Conservation (phyloP, 2,113 vertebrate genomes). For the Cathartes aura region DNA sequence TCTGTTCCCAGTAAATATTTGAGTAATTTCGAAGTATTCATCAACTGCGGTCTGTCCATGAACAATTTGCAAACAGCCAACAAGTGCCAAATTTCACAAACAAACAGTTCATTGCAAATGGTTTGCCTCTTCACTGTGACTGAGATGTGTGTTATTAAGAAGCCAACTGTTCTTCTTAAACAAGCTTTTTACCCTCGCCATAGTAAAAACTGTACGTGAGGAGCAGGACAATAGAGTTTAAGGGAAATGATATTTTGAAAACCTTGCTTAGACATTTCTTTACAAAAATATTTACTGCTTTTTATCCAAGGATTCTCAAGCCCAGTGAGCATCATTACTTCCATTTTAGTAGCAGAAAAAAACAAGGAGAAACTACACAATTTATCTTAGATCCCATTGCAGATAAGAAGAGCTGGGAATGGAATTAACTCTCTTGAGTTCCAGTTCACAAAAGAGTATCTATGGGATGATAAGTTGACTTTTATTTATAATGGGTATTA, state of each 20-base stretch:
- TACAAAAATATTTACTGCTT: neutral
- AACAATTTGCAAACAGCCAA: neutral
- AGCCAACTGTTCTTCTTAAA: neutral
- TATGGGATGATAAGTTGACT: neutral
- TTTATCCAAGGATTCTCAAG: neutral
- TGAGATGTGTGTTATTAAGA: neutral
- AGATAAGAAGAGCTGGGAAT: neutral
- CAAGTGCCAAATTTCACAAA: constrained; percentile 9
- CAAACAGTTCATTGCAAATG: neutral
- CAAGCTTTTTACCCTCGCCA: neutral
- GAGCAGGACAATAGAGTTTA: neutral
- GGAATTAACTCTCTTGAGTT: neutral
- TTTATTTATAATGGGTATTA: neutral
- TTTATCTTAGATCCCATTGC: neutral
- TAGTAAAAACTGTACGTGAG: neutral
- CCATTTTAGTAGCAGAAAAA: neutral
- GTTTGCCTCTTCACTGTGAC: neutral
- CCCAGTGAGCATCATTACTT: neutral
- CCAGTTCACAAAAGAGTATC: neutral
- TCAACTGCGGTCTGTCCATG: neutral
- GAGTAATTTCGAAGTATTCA: constrained; percentile 42
- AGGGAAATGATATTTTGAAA: neutral
- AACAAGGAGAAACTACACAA: neutral
- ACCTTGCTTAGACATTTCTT: neutral
- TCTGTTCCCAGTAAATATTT: constrained; percentile 59